Conservation (phyloP, 2,113 vertebrate genomes). For the Nyctibius bracteatus region DNA sequence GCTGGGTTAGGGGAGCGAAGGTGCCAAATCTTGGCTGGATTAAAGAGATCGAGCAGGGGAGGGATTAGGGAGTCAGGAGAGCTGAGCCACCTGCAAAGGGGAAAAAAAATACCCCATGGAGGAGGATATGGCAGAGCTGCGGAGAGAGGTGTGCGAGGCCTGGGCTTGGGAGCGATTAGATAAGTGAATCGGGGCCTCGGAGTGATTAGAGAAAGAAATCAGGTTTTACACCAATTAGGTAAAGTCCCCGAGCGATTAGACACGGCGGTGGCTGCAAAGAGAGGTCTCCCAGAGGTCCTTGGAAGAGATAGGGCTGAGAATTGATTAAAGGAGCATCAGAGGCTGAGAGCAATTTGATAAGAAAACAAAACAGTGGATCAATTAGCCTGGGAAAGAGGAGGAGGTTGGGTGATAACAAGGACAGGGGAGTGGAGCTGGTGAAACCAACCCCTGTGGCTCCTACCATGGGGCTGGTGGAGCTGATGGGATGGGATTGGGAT, state of each 20-base stretch:
- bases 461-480: background rate
- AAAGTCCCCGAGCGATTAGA: background rate
- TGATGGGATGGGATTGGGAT: background rate
- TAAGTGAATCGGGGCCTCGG: constrained; percentile 7
- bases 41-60: background rate
- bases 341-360: constrained; percentile 4
- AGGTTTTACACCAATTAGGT: constrained; percentile 53
- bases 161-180: constrained; percentile 2
- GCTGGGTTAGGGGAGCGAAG: background rate
- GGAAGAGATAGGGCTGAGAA: background rate
- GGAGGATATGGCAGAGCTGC: background rate
- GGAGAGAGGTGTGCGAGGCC: constrained; percentile 11
- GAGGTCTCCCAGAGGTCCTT: background rate
- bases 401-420: background rate
- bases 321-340: constrained; percentile 26
- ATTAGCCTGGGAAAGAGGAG: background rate
- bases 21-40: background rate
- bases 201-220: constrained; percentile 36
- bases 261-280: background rate
- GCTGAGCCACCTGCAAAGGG: background rate
- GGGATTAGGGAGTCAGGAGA: constrained; percentile 38
- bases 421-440: background rate
- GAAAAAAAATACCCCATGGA: background rate
- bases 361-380: constrained; percentile 31
- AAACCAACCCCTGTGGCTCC: background rate